Evolutionary conservation across 64 coral and sea anemone species (phyloP), one percentile per base, ranked within the genome.

Genomic region (Montipora sp.): DNA sequence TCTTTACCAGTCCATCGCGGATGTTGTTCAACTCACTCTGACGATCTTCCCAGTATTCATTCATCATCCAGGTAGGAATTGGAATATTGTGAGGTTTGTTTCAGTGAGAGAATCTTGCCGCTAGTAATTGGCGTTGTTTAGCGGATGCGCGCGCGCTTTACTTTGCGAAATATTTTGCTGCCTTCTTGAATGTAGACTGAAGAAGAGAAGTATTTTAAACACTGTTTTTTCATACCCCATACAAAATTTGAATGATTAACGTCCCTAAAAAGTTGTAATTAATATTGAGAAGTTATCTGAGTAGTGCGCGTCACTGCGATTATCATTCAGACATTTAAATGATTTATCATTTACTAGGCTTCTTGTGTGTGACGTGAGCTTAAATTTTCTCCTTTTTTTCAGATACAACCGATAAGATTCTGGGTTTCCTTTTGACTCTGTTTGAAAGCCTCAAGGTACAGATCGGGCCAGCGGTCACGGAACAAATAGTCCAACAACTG

Each of bases 401-500:
- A 99, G 98, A 94, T 79, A 90, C 89, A 3, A 93, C 93, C 10
- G 98, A 99, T 81, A 89, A 90, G 12, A 88, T 99, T 16, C 75
- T 99, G 48, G 92, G 92, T 48, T 99, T 99, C 71, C 89, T 99
- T 7, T 74, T 99, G 68, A 90, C 84, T 3, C 21, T 99, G 10
- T 95, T 99, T 12, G 94, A 95, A 46, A 94, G 80, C 48, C 85
- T 99, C 18, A 95, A 98, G 75, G 90, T 96, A 3, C 97, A 98
- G 68, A 84, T 94, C 74, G 97, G 97, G 24, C 76, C 94, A 43
- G 81, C 89, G 18, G 83, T 96, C 55, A 98, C 94, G 18, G 97
- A 98, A 77, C 94, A 98, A n/a, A 98, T 98, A 27, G 92, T 98
- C 36, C 94, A 96, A 67, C 94, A 84, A 68, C 86, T 98, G 46